Evolutionary conservation across 2,113 vertebrate species (phyloP), one percentile per base, ranked within the genome.

Genomic region (Cololabis saira): DNA sequence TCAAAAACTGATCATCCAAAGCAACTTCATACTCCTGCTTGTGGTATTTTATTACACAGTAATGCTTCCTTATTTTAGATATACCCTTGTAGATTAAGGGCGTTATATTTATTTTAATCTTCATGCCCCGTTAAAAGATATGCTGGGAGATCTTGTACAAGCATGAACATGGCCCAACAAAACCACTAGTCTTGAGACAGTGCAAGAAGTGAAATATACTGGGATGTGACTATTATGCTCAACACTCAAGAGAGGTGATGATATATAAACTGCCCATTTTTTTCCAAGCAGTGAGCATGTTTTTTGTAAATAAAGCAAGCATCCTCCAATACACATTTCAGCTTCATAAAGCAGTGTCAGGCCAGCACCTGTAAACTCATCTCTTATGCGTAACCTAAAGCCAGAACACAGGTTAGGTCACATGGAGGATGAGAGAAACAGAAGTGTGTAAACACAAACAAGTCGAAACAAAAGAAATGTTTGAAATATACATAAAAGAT

Each of bases 321-420:
- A 49, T 45, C 54, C 49, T 60, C 66, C 40, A 44, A 53, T 54
- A 18, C 63, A 67, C 33, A 67, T 54, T 58, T 71, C 17, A 27
- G 67, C 47, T 74, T 72, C 59, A 74, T 41, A 69, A 27, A 41
- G 22, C 18, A 49, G 42, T 40, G 67, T 51, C 42, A 76, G 30
- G 54, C 45, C 58, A 64, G 49, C 24, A 55, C 52, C 47, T 78
- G 59, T 24, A 72, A 80, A 72, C 77, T 71, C 81, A 78, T 74
- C 70, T 41, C 81, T 71, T 67, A 40, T 65, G 53, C 14, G 56
- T 61, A 71, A 86, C 83, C 84, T 86, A 80, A 77, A 86, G 76
- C 83, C 87, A 80, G 62, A 74, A 76, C 37, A 67, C 22, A 70
- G 70, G 73, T 81, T 84, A 76, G 84, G 79, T 83, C 80, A 86